A percentile compares a stretch with the other conserved stretches of the same genome.
These are phyloP conservation scores for Pharmacophagus antenor DNA, from an alignment of 2,888 invertebrate genomes.

Conservation along the genomic window DNA sequence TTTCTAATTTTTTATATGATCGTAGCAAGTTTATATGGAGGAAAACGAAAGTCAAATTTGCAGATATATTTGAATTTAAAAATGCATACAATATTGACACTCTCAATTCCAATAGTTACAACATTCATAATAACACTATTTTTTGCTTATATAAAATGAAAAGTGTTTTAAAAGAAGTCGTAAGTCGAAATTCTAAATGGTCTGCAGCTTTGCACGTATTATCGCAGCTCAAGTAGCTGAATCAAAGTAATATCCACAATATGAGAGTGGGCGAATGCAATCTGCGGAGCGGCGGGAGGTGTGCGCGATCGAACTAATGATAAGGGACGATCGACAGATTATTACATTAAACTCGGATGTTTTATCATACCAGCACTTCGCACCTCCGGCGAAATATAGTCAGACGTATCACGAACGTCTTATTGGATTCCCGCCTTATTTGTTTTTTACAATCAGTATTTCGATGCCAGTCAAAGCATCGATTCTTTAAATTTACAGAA, in stretches of 20 bases:
- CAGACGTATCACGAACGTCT: conserved; percentile 40
- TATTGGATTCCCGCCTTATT: conserved; percentile 36
- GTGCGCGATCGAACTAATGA: conserved; percentile 73
- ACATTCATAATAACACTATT: no score
- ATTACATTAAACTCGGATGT: conserved; percentile 74
- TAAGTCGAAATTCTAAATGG: conserved; percentile 1
- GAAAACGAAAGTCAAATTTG: no score
- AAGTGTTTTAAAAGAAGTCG: not conserved
- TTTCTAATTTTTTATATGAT: no score
- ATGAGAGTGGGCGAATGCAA: conserved; percentile 64
- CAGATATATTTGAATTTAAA: no score
- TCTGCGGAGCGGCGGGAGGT: conserved; percentile 76
- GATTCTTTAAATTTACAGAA: no score
- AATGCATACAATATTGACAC: no score
- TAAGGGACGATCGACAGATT: conserved; percentile 73
- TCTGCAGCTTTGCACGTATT: not conserved
- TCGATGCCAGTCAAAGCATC: not conserved
- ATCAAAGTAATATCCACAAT: conserved; percentile 60
- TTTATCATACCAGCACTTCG: conserved; percentile 59
- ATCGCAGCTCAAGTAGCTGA: conserved; percentile 14
- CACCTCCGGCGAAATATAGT: conserved; percentile 58
- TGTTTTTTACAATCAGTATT: conserved; percentile 27
- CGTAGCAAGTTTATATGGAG: no score
- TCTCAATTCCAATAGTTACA: no score
- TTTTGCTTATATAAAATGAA: not conserved